Percentiles rank a stretch among this genome's conserved stretches.
Conservation (phyloP, 2,888 invertebrate species). For the Lasioglossum figueresi region DNA sequence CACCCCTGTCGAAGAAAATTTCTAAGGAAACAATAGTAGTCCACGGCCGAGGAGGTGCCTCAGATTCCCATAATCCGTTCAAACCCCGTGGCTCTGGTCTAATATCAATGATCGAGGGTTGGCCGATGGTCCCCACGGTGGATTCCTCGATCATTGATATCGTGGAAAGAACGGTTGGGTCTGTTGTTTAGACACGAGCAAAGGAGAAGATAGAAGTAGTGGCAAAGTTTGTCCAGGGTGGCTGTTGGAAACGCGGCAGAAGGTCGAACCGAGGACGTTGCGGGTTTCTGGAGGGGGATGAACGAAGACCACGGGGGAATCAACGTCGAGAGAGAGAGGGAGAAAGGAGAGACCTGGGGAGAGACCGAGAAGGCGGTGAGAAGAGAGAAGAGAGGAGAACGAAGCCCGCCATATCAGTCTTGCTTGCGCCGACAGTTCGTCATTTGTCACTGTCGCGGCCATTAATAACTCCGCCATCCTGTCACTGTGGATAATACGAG, state of each 20-base stretch:
- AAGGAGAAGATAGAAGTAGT: constrained; percentile 2
- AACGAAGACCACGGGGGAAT: constrained; percentile 70
- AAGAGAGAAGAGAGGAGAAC: constrained; percentile 73
- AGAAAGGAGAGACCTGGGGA: constrained; percentile 38
- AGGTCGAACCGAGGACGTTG: constrained; percentile 65
- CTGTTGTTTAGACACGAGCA: constrained; percentile 57
- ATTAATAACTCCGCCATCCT: constrained; percentile 84
- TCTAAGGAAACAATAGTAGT: neutral
- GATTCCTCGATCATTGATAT: constrained; percentile 69
- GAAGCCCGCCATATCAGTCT: constrained; percentile 84
- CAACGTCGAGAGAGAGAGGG: constrained; percentile 50
- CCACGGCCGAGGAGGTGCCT: neutral
- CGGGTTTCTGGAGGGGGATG: constrained; percentile 58
- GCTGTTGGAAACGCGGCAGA: constrained; percentile 52
- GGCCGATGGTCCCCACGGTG: constrained; percentile 35
- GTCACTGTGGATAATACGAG: constrained; percentile 84
- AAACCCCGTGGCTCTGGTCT: constrained; percentile 18
- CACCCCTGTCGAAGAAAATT: neutral
- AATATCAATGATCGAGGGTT: constrained; percentile 63
- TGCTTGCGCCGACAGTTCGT: constrained; percentile 84
- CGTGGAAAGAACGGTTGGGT: constrained; percentile 60
- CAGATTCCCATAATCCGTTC: constrained; percentile 49
- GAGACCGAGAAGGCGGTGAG: constrained; percentile 66
- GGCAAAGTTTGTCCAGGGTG: constrained; percentile 43
- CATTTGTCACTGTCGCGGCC: constrained; percentile 84